A percentile compares a stretch with the other conserved stretches of the same genome.
These are phyloP conservation scores for Steatornis caripensis DNA, from an alignment of 2,113 vertebrate species.

Conservation along the genomic window DNA sequence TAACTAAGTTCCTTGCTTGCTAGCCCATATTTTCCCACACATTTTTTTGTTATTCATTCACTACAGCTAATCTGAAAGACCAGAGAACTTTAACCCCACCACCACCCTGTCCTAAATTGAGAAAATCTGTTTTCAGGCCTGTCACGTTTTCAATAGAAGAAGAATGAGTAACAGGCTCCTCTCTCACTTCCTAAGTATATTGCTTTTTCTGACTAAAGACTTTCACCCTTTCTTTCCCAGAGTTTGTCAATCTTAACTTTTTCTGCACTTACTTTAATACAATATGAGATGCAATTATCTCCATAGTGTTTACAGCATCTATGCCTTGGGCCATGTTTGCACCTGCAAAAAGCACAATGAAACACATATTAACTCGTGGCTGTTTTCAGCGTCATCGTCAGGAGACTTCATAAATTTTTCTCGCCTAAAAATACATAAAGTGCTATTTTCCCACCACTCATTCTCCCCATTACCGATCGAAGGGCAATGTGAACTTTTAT, in stretches of 20 bases:
- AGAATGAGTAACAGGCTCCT: background rate
- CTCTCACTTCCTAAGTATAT: background rate
- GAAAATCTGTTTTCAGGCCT: constrained; percentile 20
- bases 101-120: background rate
- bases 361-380: background rate
- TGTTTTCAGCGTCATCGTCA: background rate
- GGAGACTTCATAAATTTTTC: constrained; percentile 26
- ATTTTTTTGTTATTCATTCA: constrained; percentile 7
- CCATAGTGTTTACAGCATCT: constrained; percentile 97
- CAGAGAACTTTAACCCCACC: background rate
- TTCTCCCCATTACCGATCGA: background rate
- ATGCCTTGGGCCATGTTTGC: constrained; percentile 93
- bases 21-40: background rate
- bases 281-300: constrained; percentile 97
- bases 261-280: constrained; percentile 89
- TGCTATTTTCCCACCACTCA: background rate
- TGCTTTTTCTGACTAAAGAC: background rate
- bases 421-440: constrained; percentile 12
- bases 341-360: constrained; percentile 79
- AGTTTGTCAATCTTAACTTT: background rate
- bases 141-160: constrained; percentile 10
- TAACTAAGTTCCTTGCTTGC: background rate
- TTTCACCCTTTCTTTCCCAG: background rate
- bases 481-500: constrained; percentile 25
- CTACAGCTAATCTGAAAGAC: background rate